Evolutionary conservation across 2,888 invertebrate species (phyloP).

Genomic region (Isoperla grammatica): DNA sequence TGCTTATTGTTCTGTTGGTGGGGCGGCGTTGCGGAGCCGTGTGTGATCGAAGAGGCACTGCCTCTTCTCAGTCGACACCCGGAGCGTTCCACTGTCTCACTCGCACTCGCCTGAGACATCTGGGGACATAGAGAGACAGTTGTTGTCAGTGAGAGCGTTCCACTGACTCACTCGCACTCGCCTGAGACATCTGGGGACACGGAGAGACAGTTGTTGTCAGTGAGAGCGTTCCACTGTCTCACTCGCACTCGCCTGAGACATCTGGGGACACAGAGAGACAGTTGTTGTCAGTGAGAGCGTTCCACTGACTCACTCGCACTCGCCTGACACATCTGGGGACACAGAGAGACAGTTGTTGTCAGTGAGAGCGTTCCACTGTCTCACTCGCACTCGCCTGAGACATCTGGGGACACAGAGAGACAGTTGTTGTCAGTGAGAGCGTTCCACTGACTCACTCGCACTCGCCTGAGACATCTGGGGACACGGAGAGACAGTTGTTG

Average conservation of each 20-base stretch:
- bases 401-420: too few relatives aligned
- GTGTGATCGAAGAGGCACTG: slow-evolving; percentile 41
- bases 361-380: too few relatives aligned
- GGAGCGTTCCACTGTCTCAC: slow-evolving; percentile 23
- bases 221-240: slow-evolving; percentile 1
- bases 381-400: too few relatives aligned
- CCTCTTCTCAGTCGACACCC: slow-evolving; percentile 31
- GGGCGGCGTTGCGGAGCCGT: slow-evolving; percentile 40
- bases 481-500: too few relatives aligned
- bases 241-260: slow-evolving; percentile 25
- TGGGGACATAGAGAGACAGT: slow-evolving; percentile 8
- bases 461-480: too few relatives aligned
- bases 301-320: slow-evolving; percentile 20
- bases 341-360: too few relatives aligned
- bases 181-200: slow-evolving; percentile 24
- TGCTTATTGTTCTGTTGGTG: slow-evolving; percentile 27
- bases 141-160: neutral
- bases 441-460: too few relatives aligned
- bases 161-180: slow-evolving; percentile 18
- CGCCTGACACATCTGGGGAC: slow-evolving; percentile 26
- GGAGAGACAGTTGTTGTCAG: neutral
- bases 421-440: too few relatives aligned
- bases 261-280: slow-evolving; percentile 10
- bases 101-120: slow-evolving; percentile 27
- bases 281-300: too few relatives aligned